These are phyloP conservation scores for Atractosteus spatula DNA, from an alignment of 2,113 vertebrate species.

Conservation along the genomic window DNA sequence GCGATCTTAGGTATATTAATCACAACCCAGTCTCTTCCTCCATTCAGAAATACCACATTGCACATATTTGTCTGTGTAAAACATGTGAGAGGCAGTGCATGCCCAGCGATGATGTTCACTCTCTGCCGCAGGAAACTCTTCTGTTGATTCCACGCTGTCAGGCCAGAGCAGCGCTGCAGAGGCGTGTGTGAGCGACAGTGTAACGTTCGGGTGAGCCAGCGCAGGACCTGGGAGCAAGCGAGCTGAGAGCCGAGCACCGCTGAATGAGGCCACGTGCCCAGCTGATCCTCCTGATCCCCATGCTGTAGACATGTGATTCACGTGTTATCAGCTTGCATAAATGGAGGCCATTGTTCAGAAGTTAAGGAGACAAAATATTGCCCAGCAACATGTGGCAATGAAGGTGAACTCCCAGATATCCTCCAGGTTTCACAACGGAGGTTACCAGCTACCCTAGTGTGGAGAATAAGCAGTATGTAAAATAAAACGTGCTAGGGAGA, in stretches of 20 bases:
- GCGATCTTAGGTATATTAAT: too few relatives aligned
- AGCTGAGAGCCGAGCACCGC: slow-evolving; percentile 64
- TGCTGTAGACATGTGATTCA: slow-evolving; percentile 52
- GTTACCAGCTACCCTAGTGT: too few relatives aligned
- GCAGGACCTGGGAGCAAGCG: slow-evolving; percentile 45
- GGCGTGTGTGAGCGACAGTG: slow-evolving; percentile 43
- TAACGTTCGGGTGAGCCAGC: slow-evolving; percentile 51
- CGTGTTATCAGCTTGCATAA: slow-evolving; percentile 54
- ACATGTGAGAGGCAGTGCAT: too few relatives aligned
- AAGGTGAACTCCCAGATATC: too few relatives aligned
- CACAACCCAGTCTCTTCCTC: too few relatives aligned
- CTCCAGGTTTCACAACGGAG: too few relatives aligned
- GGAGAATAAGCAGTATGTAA: too few relatives aligned
- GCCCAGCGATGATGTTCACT: too few relatives aligned
- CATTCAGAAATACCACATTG: too few relatives aligned
- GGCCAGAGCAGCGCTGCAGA: neutral
- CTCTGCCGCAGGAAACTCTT: slow-evolving; percentile 24
- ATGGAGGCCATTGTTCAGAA: slow-evolving; percentile 59
- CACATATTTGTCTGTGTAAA: too few relatives aligned
- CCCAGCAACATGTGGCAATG: too few relatives aligned
- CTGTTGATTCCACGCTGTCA: slow-evolving; percentile 46
- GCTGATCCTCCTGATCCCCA: slow-evolving; percentile 64
- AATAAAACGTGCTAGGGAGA: too few relatives aligned
- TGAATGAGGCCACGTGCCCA: slow-evolving; percentile 52
- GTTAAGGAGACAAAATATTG: slow-evolving; percentile 29